Evolutionary conservation across 1,140 invertebrate genomes (phyloP).

Genomic region (Diploscapter pachys): DNA sequence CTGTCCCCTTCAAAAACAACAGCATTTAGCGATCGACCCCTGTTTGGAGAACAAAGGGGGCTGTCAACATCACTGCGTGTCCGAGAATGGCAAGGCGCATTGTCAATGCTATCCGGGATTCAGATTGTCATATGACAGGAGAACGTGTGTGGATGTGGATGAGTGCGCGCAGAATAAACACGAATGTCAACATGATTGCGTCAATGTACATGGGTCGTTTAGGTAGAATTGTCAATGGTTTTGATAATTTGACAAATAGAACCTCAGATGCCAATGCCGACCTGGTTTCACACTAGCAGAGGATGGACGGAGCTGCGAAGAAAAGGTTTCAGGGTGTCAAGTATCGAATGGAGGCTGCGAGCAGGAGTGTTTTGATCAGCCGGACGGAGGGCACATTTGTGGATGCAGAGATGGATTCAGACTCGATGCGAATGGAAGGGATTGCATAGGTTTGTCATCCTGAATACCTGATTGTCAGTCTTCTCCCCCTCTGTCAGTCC

Average conservation of each 20-base stretch:
- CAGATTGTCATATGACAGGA: constrained; percentile 54
- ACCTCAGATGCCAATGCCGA: constrained; percentile 52
- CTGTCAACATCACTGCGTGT: constrained; percentile 44
- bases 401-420: constrained; percentile 61
- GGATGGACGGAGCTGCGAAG: constrained; percentile 54
- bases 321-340: constrained; percentile 38
- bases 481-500: background rate
- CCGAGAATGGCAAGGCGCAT: constrained; percentile 63
- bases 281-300: constrained; percentile 44
- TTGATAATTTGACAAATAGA: background rate
- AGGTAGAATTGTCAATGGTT: background rate
- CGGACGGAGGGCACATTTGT: constrained; percentile 52
- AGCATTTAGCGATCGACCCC: constrained; percentile 40
- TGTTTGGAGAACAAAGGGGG: constrained; percentile 41
- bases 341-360: constrained; percentile 60
- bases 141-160: constrained; percentile 60
- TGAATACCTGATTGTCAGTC: too few relatives aligned
- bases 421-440: constrained; percentile 60
- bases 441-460: constrained; percentile 62
- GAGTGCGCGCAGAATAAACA: constrained; percentile 59
- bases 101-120: constrained; percentile 67
- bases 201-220: constrained; percentile 50
- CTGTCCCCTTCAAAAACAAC: background rate
- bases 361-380: constrained; percentile 51
- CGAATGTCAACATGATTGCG: constrained; percentile 46